These are phyloP conservation scores for Menidia menidia DNA, from an alignment of 2,797 vertebrate genomes.

Conservation along the genomic window DNA sequence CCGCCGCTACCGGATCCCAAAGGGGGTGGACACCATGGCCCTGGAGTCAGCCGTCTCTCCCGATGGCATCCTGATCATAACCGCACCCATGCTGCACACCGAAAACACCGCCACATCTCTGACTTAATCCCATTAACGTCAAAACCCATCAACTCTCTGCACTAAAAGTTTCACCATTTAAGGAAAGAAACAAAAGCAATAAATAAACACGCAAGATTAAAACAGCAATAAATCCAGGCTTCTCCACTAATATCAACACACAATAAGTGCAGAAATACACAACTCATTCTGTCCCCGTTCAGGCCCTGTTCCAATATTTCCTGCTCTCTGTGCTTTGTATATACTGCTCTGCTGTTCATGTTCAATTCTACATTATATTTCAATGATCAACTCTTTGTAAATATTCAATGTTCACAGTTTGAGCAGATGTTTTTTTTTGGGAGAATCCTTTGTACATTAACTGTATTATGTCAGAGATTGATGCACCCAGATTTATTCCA, in stretches of 20 bases:
- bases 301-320: conserved; percentile 58
- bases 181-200: conserved; percentile 32
- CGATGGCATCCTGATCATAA: conserved; percentile 81
- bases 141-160: conserved; percentile 8
- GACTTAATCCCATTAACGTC: conserved; percentile 36
- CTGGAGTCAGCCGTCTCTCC: conserved; percentile 82
- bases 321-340: conserved; percentile 67
- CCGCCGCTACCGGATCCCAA: conserved; percentile 83
- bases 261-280: conserved; percentile 44
- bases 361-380: conserved; percentile 46
- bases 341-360: conserved; percentile 57
- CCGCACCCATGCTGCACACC: conserved; percentile 77
- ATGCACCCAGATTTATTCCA: conserved; percentile 43
- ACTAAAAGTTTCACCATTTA: conserved; percentile 16
- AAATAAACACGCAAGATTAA: conserved; percentile 25
- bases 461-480: conserved; percentile 46
- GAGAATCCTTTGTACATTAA: conserved; percentile 55
- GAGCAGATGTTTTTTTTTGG: conserved; percentile 26
- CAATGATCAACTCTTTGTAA: conserved; percentile 68
- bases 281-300: conserved; percentile 43
- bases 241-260: conserved; percentile 34
- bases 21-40: conserved; percentile 80
- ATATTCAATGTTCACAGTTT: conserved; percentile 57
- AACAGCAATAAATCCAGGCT: conserved; percentile 30
- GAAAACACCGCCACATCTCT: conserved; percentile 49